Base-by-base conservation (phyloP, 2,888 invertebrate genomes). In the Fabriciana adippe region DNA sequence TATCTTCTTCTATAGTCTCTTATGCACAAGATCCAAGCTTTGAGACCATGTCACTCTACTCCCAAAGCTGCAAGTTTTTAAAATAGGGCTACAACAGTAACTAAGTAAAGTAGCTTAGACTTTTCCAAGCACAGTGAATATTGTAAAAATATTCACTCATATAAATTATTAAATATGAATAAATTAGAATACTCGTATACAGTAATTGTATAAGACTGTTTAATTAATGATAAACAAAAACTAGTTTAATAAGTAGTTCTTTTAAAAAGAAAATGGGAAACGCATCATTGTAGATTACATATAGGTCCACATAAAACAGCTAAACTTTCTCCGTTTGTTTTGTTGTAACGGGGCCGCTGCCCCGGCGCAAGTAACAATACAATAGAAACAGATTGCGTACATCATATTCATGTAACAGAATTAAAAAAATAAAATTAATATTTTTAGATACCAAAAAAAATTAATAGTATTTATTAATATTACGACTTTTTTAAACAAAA, bases 241-340 rank as follows among this genome's bases (percentile, higher is more conserved):
- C 4, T 59, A 57, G 47, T 65, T 48, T 55, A 54, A 50, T 41
- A 41, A 61, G 31, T 15, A 41, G 26, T 53, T 57, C 26, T 62
- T 45, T 65, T 55, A 53, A 69, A 55, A 48, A 72, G 85, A 85
- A 87, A 88, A 85, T 83, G 86, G 87, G 87, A 89, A 88, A 81
- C 80, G 78, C 79, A 81, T 73, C 67, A 72, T 67, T 68, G 80
- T 81, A 78, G 76, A 82, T 81, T 81, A 82, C 77, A 78, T 77
- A 72, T 74, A 73, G 73, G 79, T 81, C 82, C 81, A 85, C 83
- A 85, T 84, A 83, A 84, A 79, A 66, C 75, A 72, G 79, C 79
- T 75, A 77, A 75, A 89, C 91, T 90, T 90, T 90, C 91, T 87
- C 91, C 87, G 79, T 88, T 88, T 89, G 88, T 90, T 89, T 86